These are phyloP conservation scores for Chamaea fasciata DNA, from an alignment of 2,113 vertebrate species.

Conservation along the genomic window DNA sequence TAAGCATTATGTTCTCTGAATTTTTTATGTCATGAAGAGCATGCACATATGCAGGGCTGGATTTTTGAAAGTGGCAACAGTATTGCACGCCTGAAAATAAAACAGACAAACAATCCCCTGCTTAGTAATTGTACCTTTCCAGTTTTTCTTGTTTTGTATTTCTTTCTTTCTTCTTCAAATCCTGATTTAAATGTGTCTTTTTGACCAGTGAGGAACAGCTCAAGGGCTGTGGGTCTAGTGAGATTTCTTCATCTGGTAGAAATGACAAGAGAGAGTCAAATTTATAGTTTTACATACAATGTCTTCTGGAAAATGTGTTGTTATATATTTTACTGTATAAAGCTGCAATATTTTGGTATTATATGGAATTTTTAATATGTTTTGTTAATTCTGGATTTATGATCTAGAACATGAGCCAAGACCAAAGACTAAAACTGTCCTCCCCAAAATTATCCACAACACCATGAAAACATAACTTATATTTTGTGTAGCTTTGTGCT, in stretches of 20 bases:
- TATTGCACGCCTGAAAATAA: background rate
- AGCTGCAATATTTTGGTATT: background rate
- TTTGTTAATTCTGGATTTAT: background rate
- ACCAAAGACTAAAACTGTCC: background rate
- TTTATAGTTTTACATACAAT: background rate
- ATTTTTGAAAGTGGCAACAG: background rate
- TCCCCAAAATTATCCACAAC: background rate
- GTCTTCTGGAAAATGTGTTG: background rate
- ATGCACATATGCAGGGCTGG: background rate
- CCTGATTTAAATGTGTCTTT: background rate
- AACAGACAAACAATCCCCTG: rapidly evolving
- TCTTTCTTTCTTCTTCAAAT: background rate
- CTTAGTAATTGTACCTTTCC: background rate
- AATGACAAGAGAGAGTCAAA: background rate
- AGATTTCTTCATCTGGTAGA: background rate
- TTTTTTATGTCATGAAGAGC: background rate
- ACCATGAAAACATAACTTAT: background rate
- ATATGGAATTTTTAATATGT: background rate
- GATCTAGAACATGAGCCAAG: background rate
- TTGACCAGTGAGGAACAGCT: background rate
- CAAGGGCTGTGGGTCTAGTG: background rate
- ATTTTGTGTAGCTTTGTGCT: background rate
- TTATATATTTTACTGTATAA: background rate
- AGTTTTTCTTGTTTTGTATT: background rate
- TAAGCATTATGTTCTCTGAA: background rate